Percentiles rank a stretch among this genome's conserved stretches.
Evolutionary conservation across 92 coral and sea anemone species (phyloP).

Genomic region (Epizoanthus stellaris): DNA sequence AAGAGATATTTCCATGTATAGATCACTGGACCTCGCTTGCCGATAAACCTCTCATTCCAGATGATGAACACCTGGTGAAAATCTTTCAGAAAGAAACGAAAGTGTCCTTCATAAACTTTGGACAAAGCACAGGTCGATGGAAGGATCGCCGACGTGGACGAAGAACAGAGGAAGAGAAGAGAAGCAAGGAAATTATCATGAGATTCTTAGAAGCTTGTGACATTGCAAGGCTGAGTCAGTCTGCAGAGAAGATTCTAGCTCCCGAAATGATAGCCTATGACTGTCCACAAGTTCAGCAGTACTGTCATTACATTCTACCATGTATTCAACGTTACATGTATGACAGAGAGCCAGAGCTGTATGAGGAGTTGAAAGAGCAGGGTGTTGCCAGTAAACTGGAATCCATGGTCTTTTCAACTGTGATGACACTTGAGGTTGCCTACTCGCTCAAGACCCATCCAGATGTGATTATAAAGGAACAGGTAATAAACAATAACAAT

Average conservation of each 20-base stretch:
- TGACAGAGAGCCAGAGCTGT: conserved; percentile 32
- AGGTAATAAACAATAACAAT: conserved; percentile 1
- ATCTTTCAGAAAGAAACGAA: conserved; percentile 71
- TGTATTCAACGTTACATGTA: conserved; percentile 75
- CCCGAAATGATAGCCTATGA: conserved; percentile 53
- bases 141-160: conserved; percentile 26
- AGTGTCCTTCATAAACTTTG: conserved; percentile 73
- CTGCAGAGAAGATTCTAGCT: conserved; percentile 58
- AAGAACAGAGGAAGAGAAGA: conserved; percentile 21
- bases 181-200: conserved; percentile 30
- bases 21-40: conserved; percentile 80
- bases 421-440: conserved; percentile 67
- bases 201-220: conserved; percentile 73
- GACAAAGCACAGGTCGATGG: conserved; percentile 24
- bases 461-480: conserved; percentile 43
- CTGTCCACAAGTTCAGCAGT: conserved; percentile 68
- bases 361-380: conserved; percentile 56
- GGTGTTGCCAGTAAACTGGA: conserved; percentile 55
- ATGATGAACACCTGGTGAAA: conserved; percentile 68
- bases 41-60: conserved; percentile 77
- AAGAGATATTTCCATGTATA: conserved; percentile 74
- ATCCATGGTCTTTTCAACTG: conserved; percentile 72
- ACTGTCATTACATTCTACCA: conserved; percentile 75
- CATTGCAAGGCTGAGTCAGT: conserved; percentile 66
- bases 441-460: conserved; percentile 70